Percentiles rank a stretch among this genome's conserved stretches.
Evolutionary conservation across 2,113 vertebrate genomes (phyloP).

Genomic region (Falcunculus frontatus): DNA sequence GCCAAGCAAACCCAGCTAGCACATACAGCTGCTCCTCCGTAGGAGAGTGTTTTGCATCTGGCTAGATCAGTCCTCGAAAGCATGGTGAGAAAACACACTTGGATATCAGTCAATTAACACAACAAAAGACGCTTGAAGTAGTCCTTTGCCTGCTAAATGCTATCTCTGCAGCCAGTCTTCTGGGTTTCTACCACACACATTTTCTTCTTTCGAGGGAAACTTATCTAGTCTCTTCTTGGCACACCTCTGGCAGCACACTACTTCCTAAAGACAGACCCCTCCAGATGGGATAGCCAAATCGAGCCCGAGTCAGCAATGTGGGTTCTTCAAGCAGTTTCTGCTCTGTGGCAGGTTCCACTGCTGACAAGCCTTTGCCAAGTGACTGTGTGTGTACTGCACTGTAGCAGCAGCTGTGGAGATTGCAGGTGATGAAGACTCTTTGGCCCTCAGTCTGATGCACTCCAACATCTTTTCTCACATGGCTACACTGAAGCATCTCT

Average conservation of each 20-base stretch:
- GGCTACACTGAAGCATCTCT: not conserved
- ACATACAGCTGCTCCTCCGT: slow-evolving; percentile 21
- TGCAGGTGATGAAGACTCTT: not conserved
- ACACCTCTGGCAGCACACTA: not conserved
- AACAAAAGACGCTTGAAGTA: not conserved
- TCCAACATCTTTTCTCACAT: not conserved
- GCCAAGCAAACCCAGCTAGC: not conserved
- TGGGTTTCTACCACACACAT: not conserved
- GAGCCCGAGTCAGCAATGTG: not conserved
- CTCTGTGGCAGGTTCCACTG: not conserved
- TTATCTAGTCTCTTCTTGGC: not conserved
- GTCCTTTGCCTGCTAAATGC: not conserved
- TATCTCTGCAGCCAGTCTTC: not conserved
- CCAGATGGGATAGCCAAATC: not conserved
- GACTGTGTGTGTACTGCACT: not conserved
- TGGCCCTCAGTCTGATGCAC: not conserved
- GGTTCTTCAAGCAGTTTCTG: not conserved
- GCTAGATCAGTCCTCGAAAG: not conserved
- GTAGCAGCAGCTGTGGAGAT: not conserved
- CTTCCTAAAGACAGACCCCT: not conserved
- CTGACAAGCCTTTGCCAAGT: not conserved
- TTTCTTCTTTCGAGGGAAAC: not conserved
- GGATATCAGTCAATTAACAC: not conserved
- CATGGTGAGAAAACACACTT: not conserved
- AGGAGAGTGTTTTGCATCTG: not conserved